Percentiles rank a stretch among this genome's conserved stretches.
Conservation (phyloP, 1,140 invertebrate species). For the Tetramorium alpestre region DNA sequence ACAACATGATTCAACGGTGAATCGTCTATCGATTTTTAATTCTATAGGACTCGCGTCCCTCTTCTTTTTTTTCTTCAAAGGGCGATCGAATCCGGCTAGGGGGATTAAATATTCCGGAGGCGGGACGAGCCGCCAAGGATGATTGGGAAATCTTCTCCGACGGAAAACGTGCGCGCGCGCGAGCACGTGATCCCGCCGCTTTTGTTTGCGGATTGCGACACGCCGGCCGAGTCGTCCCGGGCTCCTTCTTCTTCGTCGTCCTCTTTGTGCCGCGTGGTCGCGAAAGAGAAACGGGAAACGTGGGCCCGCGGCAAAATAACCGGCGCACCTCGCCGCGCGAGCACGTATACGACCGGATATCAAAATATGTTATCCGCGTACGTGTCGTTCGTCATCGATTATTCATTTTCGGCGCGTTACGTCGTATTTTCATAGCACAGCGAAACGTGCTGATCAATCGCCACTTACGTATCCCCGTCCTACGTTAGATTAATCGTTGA, state of each 20-base stretch:
- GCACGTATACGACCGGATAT: constrained; percentile 29
- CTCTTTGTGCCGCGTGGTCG: not conserved
- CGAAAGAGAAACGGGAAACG: not conserved
- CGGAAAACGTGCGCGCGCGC: not conserved
- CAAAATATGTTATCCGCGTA: constrained; percentile 35
- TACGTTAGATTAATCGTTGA: not conserved
- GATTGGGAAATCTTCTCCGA: constrained; percentile 22
- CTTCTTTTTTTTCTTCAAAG: not conserved
- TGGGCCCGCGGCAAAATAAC: not conserved
- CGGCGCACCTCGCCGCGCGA: too few species aligned
- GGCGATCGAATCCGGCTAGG: not conserved
- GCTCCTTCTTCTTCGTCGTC: not conserved
- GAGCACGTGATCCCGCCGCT: not conserved
- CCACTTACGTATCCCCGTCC: too few species aligned
- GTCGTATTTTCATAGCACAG: not conserved
- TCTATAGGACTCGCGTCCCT: not conserved
- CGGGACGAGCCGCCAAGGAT: not conserved
- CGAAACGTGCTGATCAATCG: not conserved
- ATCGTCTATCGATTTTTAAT: not conserved
- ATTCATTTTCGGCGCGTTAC: not conserved
- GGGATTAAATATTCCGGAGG: constrained; percentile 38
- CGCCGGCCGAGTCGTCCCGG: not conserved
- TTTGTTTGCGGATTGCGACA: constrained; percentile 30
- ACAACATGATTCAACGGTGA: not conserved
- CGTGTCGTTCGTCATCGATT: constrained; percentile 15